Evolutionary conservation across 2,797 vertebrate species (phyloP).

Genomic region (Poecilia wingei): DNA sequence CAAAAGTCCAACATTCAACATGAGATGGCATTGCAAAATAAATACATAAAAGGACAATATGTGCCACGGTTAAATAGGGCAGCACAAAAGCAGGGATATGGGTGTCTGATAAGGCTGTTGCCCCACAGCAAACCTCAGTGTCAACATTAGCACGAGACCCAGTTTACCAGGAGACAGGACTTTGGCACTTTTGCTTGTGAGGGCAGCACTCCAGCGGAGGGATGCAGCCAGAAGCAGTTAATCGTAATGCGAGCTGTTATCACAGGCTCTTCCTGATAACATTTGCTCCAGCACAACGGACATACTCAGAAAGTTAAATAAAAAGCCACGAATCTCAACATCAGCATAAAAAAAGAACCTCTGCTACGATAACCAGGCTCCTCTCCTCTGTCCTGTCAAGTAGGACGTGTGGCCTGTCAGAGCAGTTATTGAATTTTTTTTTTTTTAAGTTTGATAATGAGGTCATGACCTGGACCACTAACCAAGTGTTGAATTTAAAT

Average conservation of each 20-base stretch:
- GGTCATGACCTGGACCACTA: neutral
- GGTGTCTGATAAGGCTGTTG: constrained; percentile 1
- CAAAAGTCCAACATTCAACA: constrained; percentile 1
- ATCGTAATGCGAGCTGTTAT: constrained; percentile 11
- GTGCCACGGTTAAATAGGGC: neutral
- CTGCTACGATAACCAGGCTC: neutral
- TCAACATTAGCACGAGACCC: constrained; percentile 13
- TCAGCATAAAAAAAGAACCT: constrained; percentile 1
- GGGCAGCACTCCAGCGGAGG: neutral
- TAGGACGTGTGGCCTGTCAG: neutral
- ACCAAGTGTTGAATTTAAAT: neutral
- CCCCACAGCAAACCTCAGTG: neutral
- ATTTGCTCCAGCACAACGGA: neutral
- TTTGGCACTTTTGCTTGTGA: constrained; percentile 19
- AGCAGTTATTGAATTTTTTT: neutral
- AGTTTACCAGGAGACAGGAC: constrained; percentile 13
- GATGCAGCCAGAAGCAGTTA: constrained; percentile 19
- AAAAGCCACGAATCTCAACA: neutral
- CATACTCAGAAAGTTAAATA: neutral
- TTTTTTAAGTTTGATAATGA: neutral
- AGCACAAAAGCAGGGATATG: neutral
- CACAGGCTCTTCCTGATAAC: neutral
- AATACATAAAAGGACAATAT: neutral
- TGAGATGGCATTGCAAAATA: neutral
- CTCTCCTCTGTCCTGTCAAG: neutral